Evolutionary conservation across 1,140 invertebrate genomes (phyloP).

Genomic region (Dendrolimus punctatus): DNA sequence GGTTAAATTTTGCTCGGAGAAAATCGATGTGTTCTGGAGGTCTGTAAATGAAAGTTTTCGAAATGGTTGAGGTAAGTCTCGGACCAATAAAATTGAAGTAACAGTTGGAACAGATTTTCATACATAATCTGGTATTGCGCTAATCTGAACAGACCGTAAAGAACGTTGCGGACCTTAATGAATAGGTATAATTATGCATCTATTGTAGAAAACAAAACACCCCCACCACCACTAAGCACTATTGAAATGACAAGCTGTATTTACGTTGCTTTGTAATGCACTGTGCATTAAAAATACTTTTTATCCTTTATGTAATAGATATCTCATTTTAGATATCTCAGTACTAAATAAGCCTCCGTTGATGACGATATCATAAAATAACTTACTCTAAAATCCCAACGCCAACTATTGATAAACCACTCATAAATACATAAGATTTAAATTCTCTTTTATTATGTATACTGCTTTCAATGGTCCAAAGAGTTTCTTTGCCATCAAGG

Average conservation of each 20-base stretch:
- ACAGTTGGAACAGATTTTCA: no score
- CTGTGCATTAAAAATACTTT: no score
- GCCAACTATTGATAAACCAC: slow-evolving; percentile 37
- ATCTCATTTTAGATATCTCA: neutral
- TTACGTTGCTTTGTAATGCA: no score
- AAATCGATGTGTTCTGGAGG: slow-evolving; percentile 39
- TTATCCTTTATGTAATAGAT: no score
- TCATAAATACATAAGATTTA: slow-evolving; percentile 55
- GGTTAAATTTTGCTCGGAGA: slow-evolving; percentile 36
- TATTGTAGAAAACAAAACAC: no score
- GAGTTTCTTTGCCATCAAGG: slow-evolving; percentile 36
- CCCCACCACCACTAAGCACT: no score
- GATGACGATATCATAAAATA: neutral
- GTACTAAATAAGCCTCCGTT: neutral
- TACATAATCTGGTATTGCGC: no score
- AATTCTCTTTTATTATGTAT: slow-evolving; percentile 29
- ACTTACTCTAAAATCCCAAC: slow-evolving; percentile 49
- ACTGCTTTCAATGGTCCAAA: slow-evolving; percentile 42
- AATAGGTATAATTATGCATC: no score
- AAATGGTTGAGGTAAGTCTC: neutral
- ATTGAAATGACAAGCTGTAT: no score
- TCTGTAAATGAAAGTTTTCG: slow-evolving; percentile 21
- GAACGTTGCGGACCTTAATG: no score
- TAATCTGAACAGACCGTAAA: no score
- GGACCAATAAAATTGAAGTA: no score